phyloP scores from a whole-genome alignment of 2,888 invertebrate species.

The Rapana venosa region DNA sequence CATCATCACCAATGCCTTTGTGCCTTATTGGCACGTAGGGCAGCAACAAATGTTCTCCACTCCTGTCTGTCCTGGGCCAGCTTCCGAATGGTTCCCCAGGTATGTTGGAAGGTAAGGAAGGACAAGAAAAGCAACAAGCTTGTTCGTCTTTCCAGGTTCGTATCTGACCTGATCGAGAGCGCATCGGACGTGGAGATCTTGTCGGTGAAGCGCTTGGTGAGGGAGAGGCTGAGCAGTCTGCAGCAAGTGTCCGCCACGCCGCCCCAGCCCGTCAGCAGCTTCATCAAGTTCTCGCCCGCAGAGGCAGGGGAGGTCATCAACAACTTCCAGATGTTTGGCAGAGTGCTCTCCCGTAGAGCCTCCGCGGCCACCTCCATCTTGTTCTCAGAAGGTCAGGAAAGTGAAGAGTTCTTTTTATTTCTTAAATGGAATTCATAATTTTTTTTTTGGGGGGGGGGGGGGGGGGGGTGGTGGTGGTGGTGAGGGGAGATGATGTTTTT shows the following conservation, averaged over 20 bases:
- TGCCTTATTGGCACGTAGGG: too few relatives aligned
- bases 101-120: too few relatives aligned
- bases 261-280: slow-evolving; percentile 26
- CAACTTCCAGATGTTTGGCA: slow-evolving; percentile 52
- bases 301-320: slow-evolving; percentile 48
- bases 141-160: too few relatives aligned
- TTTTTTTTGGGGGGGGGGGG: background rate
- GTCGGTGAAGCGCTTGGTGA: slow-evolving; percentile 47
- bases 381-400: slow-evolving; percentile 47
- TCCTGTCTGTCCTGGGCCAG: too few relatives aligned
- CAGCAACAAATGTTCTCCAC: too few relatives aligned
- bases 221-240: slow-evolving; percentile 41
- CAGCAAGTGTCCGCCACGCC: slow-evolving; percentile 29
- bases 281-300: slow-evolving; percentile 39
- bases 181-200: slow-evolving; percentile 50
- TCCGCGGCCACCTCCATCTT: slow-evolving; percentile 41
- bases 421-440: too few relatives aligned
- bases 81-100: too few relatives aligned
- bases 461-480: background rate
- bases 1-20: too few relatives aligned
- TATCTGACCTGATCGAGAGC: slow-evolving; percentile 37
- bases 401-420: background rate
- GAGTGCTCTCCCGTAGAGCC: slow-evolving; percentile 44
- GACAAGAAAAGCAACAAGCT: too few relatives aligned
- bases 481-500: background rate